Base-by-base conservation (phyloP, 2,797 vertebrate genomes). In the Chromobotia macracanthus region DNA sequence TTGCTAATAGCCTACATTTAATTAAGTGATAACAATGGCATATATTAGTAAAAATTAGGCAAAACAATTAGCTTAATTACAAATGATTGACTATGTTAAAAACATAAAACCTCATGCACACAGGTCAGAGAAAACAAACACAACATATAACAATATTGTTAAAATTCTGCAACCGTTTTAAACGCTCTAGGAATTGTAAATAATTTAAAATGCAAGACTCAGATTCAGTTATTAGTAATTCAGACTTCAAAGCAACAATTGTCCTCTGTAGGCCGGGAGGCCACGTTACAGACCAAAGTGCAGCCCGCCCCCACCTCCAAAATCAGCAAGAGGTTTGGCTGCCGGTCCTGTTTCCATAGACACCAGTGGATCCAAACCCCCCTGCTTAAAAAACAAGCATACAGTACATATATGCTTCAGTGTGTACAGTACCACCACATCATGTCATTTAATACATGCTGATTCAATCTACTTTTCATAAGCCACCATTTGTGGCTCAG, bases 301-400 rank as follows among this genome's bases (percentile, higher is more conserved):
- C 92, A 93, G 92, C 92, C 93, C 92, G 85, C 91, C 93, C 93
- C 93, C 96, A 98, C 96, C 96, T 98, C 95, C 95, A 92, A 88
- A 92, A 91, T 94, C 66, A 58, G 90, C 83, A 83, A 84, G 90
- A 60, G 86, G 72, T 79, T 82, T 51, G 58, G 86, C 89, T 84
- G 92, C 86, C 0, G 88, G 89, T 89, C 95, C 94, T 69, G 92
- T 93, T 85, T 92, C 90, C 89, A 83, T 90, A 74, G 94, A 84
- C 68, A 89, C 89, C 11, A 92, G 85, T 38, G 90, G 91, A 76
- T 94, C 94, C 38, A 94, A 84, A 81, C 90, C 85, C 84, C 90
- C 83, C 83, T 94, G 85, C 84, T 72, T 70, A 80, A 81, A 67
- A 74, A 94, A 83, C 48, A 80, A 55, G 68, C 10, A 75, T 60